Conservation (phyloP, 2,888 invertebrate genomes). For the Cerastis leucographa region DNA sequence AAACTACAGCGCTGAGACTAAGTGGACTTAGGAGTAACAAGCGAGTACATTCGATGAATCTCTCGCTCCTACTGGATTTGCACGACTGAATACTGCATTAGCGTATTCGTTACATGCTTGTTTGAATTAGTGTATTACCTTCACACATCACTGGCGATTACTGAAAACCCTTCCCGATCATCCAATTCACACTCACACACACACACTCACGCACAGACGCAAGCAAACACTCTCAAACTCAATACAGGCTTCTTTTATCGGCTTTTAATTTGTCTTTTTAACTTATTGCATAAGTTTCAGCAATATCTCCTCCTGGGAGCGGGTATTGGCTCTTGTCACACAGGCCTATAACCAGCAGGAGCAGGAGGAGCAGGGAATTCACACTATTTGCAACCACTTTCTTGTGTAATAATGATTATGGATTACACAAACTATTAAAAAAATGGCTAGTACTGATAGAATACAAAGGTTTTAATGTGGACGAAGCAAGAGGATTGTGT, state of each 20-base stretch:
- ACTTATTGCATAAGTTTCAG: not conserved
- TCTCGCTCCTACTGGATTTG: slow-evolving; percentile 32
- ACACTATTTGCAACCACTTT: not conserved
- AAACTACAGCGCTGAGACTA: slow-evolving; percentile 47
- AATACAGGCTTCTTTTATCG: not conserved
- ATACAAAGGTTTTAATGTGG: not conserved
- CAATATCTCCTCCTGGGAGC: not conserved
- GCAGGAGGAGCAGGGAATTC: not conserved
- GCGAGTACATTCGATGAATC: slow-evolving; percentile 42
- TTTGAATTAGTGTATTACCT: not conserved
- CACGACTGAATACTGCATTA: slow-evolving; percentile 37
- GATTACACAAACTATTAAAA: not conserved
- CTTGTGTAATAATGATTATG: not conserved
- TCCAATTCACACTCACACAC: not conserved
- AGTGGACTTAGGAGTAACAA: slow-evolving; percentile 49
- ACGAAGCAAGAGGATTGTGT: not conserved
- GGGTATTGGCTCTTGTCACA: not conserved
- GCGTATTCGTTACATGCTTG: slow-evolving; percentile 9
- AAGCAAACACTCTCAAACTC: not conserved
- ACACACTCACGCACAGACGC: not conserved
- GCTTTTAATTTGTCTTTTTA: not conserved
- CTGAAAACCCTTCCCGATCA: not conserved
- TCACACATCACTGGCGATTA: not conserved
- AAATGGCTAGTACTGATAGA: not conserved
- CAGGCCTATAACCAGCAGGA: not conserved